Evolutionary conservation across 1,140 invertebrate genomes (phyloP), one percentile per base, ranked within the genome.

Genomic region (Ylistrum balloti): DNA sequence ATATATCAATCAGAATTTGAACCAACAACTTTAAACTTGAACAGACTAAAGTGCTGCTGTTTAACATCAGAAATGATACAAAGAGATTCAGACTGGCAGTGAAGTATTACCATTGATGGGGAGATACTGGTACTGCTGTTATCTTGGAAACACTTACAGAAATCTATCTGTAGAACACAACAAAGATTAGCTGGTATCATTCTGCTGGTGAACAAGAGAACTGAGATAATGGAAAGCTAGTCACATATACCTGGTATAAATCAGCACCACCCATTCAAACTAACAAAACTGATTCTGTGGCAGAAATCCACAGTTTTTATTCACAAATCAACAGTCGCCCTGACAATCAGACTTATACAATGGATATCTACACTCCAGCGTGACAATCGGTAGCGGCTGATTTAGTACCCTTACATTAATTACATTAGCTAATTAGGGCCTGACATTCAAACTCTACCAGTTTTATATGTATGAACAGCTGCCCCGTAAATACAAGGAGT

Each of bases 351-450:
- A 74, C 28, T n/a, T 45, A 74, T 74, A 74, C 11, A 28, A n/a
- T 7, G n/a, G n/a, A n/a, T 11, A 9, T n/a, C 22, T 74, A n/a
- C 28, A 74, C 28, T 74, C 28, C 56, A 74, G 56, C 56, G 11
- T 48, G 45, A n/a, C n/a, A n/a, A n/a, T n/a, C n/a, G n/a, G 11
- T 17, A 17, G 45, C 45, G 11, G 45, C 45, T 48, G 15, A 2
- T 74, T 74, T 28, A 9, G 28, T n/a, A 74, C 17, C 56, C 56
- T 74, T 28, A 74, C 56, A 74, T 74, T 74, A 74, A 74, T 74
- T 74, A 74, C n/a, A 74, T 5, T 74, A n/a, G 56, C 56, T 74
- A 74, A 74, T 74, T 28, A 74, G 56, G 56, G 56, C 56, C 56
- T 74, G 56, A 74, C 56, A 74, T 74, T 74, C n/a, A 74, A 74